Evolutionary conservation across 2,113 vertebrate genomes (phyloP), one percentile per base, ranked within the genome.

Genomic region (Geococcyx californianus): DNA sequence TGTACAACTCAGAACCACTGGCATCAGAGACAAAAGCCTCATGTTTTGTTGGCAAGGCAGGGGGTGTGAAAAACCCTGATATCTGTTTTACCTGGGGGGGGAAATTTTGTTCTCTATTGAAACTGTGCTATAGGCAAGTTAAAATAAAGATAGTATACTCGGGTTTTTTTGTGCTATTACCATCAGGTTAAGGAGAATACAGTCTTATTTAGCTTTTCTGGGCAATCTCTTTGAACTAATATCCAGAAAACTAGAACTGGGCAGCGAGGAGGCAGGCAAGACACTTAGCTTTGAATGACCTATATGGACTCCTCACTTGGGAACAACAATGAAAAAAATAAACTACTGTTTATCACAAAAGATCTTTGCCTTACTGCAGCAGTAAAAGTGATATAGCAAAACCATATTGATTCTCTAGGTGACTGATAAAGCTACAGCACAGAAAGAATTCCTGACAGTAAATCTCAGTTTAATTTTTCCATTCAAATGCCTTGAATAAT

Each of bases 391-490:
- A 13, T 86, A 78, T n/a, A 94, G 93, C 88, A 95, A 93, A 93
- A 97, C n/a, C 80, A 66, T 87, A 95, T 89, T 78, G 93, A 93
- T 97, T 89, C 75, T 96, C 62, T 64, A 89, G 91, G 59, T 94
- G 79, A 77, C 80, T 91, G 93, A 31, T 80, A 96, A 91, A 96
- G 59, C 90, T 77, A 70, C 79, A 83, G 52, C 87, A 89, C 51
- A 81, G 91, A 58, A 69, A 97, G 60, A 47, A 95, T 89, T 91
- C 87, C 84, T 79, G 29, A 18, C 82, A 81, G 77, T 93, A 85
- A 94, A 95, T 80, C 90, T 2, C 16, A 92, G 18, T 97, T 97
- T 87, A 96, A 60, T 96, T 97, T 97, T 95, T 97, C 93, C 88
- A 94, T 84, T 77, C 49, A 91, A 96, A 95, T 87, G 55, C 70